phyloP scores from a whole-genome alignment of 2,888 invertebrate genomes.

The Leptopterna dolabrata region DNA sequence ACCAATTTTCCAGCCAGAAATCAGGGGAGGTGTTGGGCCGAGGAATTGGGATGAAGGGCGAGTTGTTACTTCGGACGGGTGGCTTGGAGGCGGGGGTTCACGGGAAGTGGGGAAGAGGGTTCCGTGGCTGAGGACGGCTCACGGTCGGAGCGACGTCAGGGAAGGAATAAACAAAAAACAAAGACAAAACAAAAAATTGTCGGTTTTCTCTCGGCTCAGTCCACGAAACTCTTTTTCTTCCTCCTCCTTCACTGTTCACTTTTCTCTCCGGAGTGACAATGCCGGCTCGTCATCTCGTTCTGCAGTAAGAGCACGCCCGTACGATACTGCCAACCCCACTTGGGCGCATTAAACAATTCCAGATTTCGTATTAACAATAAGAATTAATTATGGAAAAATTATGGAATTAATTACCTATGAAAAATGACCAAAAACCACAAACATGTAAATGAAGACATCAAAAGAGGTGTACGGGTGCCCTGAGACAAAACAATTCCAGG shows the following conservation, averaged over 20 bases:
- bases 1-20: too few species aligned
- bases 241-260: not conserved
- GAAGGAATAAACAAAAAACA: not conserved
- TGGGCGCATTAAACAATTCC: too few species aligned
- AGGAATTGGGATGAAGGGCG: slow-evolving; percentile 50
- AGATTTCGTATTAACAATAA: too few species aligned
- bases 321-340: too few species aligned
- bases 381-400: too few species aligned
- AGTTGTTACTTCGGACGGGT: slow-evolving; percentile 34
- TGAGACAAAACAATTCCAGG: too few species aligned
- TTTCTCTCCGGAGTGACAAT: not conserved
- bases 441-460: too few species aligned
- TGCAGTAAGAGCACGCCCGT: too few species aligned
- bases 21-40: slow-evolving; percentile 46
- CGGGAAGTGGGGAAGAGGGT: not conserved
- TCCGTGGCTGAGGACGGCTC: not conserved
- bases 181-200: slow-evolving; percentile 34
- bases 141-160: not conserved
- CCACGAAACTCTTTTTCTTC: not conserved
- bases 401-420: too few species aligned
- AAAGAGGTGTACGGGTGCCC: too few species aligned
- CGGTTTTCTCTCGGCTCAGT: slow-evolving; percentile 1
- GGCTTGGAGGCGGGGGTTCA: not conserved
- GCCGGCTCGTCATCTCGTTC: too few species aligned
- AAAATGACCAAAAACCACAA: too few species aligned